Evolutionary conservation across 2,113 vertebrate genomes (phyloP).

Genomic region (Clupea harengus): DNA sequence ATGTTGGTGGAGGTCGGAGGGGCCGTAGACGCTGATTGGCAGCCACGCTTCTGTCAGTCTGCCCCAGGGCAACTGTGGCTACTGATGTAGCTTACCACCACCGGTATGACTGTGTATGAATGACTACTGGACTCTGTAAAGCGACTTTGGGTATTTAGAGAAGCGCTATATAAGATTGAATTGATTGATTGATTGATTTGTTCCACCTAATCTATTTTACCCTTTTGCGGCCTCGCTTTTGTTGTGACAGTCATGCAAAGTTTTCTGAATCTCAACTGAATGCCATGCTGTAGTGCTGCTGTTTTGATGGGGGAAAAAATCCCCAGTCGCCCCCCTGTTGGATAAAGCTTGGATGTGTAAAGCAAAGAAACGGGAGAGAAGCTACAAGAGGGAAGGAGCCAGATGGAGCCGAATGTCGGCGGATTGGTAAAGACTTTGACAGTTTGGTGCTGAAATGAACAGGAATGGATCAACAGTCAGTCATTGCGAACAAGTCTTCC

Average conservation of each 20-base stretch:
- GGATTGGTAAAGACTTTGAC: neutral
- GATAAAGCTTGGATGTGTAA: neutral
- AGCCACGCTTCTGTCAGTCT: no score
- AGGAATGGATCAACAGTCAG: conserved; percentile 1
- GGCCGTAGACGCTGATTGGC: no score
- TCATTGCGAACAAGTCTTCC: neutral
- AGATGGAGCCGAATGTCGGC: neutral
- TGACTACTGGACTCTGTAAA: no score
- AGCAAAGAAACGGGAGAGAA: neutral
- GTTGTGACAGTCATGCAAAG: conserved; percentile 18
- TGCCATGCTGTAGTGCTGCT: conserved; percentile 21
- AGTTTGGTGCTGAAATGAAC: neutral
- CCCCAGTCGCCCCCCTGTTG: neutral
- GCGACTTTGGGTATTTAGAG: no score
- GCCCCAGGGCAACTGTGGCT: no score
- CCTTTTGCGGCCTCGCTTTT: neutral
- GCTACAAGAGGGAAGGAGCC: neutral
- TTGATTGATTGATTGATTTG: no score
- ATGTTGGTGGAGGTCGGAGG: no score
- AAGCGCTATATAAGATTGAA: no score
- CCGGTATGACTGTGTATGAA: no score
- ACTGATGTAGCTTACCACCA: no score
- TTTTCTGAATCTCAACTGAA: conserved; percentile 36
- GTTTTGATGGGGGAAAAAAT: conserved; percentile 26
- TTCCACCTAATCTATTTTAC: neutral